phyloP scores from a whole-genome alignment of 2,888 invertebrate genomes.

The Atethmia centrago region DNA sequence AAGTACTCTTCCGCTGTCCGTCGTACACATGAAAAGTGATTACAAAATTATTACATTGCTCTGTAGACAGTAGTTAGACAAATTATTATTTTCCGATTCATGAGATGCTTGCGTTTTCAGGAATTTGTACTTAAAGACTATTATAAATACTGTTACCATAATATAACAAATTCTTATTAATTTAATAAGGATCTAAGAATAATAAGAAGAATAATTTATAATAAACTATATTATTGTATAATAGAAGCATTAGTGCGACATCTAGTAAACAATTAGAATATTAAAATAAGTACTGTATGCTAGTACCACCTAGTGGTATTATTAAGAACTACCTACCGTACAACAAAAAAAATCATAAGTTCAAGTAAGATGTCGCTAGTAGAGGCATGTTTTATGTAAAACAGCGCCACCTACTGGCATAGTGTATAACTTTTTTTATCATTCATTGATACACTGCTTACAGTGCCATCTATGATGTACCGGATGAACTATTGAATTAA shows the following conservation, averaged over 20 bases:
- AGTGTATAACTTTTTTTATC: background rate
- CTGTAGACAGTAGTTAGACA: too few relatives aligned
- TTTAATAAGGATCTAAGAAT: background rate
- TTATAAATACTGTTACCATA: background rate
- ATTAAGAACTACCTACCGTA: background rate
- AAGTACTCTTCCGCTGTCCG: background rate
- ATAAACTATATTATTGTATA: too few relatives aligned
- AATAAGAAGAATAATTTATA: background rate
- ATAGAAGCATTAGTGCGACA: slow-evolving; percentile 19
- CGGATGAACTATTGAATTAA: slow-evolving; percentile 3
- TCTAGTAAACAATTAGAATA: slow-evolving; percentile 3
- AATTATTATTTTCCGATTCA: background rate
- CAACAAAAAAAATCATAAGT: background rate
- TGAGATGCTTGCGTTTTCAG: background rate
- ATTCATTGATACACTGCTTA: background rate
- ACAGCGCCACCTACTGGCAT: slow-evolving; percentile 60
- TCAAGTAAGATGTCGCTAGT: slow-evolving; percentile 46
- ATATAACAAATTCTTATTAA: background rate
- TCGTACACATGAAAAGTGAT: background rate
- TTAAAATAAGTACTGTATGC: background rate
- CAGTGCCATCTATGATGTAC: slow-evolving; percentile 61
- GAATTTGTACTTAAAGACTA: background rate
- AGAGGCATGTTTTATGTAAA: background rate
- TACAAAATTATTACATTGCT: background rate
- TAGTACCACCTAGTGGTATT: slow-evolving; percentile 29